Evolutionary conservation across 1,140 invertebrate species (phyloP).

Genomic region (Drosophila sucinea): DNA sequence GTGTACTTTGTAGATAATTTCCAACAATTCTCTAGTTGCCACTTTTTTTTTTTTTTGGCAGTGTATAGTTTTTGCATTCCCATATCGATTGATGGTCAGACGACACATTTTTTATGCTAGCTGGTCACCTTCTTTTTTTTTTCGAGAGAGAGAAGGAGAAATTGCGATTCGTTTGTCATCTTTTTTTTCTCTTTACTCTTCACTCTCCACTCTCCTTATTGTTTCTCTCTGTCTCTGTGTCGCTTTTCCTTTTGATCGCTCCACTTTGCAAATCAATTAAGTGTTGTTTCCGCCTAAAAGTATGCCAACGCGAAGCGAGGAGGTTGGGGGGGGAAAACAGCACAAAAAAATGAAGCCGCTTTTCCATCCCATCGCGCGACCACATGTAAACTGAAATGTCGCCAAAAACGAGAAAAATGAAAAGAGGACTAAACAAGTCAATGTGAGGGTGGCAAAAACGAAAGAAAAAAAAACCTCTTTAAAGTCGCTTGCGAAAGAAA

Average conservation of each 20-base stretch:
- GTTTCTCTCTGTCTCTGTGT: slow-evolving; percentile 41
- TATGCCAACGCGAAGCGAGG: slow-evolving; percentile 32
- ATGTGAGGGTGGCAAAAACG: slow-evolving; percentile 12
- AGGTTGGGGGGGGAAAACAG: too few species aligned
- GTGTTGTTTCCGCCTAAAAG: slow-evolving; percentile 66
- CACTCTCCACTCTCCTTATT: neutral
- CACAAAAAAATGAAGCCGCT: slow-evolving; percentile 38
- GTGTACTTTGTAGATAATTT: neutral
- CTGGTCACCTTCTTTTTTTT: neutral
- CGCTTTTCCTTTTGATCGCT: slow-evolving; percentile 40
- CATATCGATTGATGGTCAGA: slow-evolving; percentile 40
- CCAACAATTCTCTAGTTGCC: neutral
- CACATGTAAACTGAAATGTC: slow-evolving; percentile 65
- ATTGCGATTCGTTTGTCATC: slow-evolving; percentile 11
- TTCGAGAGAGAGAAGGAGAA: neutral
- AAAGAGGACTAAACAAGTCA: slow-evolving; percentile 19
- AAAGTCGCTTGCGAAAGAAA: slow-evolving; percentile 51
- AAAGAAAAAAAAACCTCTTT: slow-evolving; percentile 39
- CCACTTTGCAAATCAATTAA: slow-evolving; percentile 78
- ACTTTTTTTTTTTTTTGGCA: neutral
- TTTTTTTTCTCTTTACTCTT: neutral
- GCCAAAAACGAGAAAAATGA: neutral
- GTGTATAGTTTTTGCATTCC: slow-evolving; percentile 17
- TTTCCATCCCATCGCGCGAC: slow-evolving; percentile 35
- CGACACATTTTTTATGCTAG: slow-evolving; percentile 3